Evolutionary conservation across 2,113 vertebrate species (phyloP).

Genomic region (Petroica traversi): DNA sequence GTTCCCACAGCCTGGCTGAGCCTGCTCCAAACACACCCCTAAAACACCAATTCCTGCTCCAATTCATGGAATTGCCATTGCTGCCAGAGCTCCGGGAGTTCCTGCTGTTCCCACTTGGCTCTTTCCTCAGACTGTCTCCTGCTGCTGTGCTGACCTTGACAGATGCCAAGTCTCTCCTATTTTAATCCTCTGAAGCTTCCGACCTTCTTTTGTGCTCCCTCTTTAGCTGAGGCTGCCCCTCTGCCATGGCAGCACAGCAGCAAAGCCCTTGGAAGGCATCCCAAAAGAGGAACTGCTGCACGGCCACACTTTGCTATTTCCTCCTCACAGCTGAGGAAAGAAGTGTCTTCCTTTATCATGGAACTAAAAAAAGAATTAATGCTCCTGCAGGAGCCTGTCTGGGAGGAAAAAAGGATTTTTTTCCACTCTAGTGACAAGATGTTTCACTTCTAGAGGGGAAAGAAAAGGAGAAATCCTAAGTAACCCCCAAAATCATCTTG

Average conservation of each 20-base stretch:
- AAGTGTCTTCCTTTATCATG: neutral
- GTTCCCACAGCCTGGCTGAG: neutral
- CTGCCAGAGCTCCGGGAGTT: neutral
- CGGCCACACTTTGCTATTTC: neutral
- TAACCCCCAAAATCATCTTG: neutral
- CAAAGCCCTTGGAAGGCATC: neutral
- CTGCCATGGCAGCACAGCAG: neutral
- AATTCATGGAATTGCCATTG: fast-evolving
- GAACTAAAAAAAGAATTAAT: neutral
- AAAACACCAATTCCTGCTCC: neutral
- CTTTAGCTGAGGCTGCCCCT: neutral
- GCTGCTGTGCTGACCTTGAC: neutral
- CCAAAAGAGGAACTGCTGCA: neutral
- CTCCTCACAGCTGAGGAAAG: neutral
- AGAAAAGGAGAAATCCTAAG: neutral
- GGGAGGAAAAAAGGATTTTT: neutral
- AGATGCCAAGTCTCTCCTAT: neutral
- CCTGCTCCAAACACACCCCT: neutral
- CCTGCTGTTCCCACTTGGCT: neutral
- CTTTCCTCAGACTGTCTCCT: neutral
- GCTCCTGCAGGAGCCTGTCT: neutral
- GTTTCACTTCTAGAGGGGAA: neutral
- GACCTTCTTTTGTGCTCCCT: neutral
- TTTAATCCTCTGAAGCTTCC: neutral
- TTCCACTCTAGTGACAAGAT: neutral